Evolutionary conservation across 1,140 invertebrate genomes (phyloP), one percentile per base, ranked within the genome.

Genomic region (Ditylenchus dipsaci): DNA sequence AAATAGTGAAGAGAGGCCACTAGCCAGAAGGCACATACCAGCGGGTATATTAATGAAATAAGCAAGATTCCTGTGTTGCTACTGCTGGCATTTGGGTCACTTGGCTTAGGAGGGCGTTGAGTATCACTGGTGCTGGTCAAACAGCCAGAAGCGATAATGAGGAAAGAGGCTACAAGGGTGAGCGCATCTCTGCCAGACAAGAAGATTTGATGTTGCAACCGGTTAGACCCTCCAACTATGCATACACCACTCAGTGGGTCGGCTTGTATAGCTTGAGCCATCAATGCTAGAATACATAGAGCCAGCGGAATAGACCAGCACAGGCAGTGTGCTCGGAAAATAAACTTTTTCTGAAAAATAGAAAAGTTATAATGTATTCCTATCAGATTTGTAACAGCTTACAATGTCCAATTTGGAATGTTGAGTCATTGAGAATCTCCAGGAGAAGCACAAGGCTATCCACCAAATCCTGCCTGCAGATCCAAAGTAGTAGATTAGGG

Each of bases 171-270:
- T 15, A 72, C 3, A 43, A 73, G 56, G 42, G 59, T 64, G 1
- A 69, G 19, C 42, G 38, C 53, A 49, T 68, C 64, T 47, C 63
- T 30, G 27, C 73, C 33, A n/a, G 49, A 47, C 30, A 61, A 33
- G 53, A 67, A 73, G 8, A 71, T 49, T 26, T 60, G 58, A 29
- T 53, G 47, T 15, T 71, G 43, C 17, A 49, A 33, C 15, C 67
- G 68, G 19, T 53, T 53, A 17, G 49, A 3, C 15, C 29, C 71
- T 23, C 70, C 70, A 15, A 72, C 67, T 11, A 72, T 38, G 42
- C 70, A 72, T 1, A 72, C 30, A n/a, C 69, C 70, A 1, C 57
- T 71, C 23, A 72, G 65, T 15, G 53, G 72, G n/a, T 72, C 70
- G 1, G 69, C 60, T 27, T 73, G 26, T 21, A 69, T 47, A 7